Conservation (phyloP, 1,140 invertebrate species). For the Drosophila rhopaloa region DNA sequence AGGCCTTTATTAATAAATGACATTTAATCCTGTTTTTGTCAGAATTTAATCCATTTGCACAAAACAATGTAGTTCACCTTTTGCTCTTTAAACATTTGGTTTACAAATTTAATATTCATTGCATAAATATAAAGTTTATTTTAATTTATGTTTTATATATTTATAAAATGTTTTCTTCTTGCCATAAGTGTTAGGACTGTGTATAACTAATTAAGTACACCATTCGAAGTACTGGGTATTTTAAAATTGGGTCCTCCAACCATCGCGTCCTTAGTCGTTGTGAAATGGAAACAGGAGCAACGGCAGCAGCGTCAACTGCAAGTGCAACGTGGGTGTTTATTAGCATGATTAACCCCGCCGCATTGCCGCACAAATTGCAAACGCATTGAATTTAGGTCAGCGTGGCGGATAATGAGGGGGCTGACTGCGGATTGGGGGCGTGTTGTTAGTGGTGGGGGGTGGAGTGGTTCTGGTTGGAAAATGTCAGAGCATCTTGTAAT, state of each 20-base stretch:
- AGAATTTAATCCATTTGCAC: too few relatives aligned
- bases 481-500: conserved; percentile 72
- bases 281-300: conserved; percentile 29
- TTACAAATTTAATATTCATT: too few relatives aligned
- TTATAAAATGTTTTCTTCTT: too few relatives aligned
- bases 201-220: background rate
- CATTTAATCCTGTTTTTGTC: too few relatives aligned
- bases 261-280: conserved; percentile 2
- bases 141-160: too few relatives aligned
- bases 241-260: background rate
- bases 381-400: conserved; percentile 58
- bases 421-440: conserved; percentile 20
- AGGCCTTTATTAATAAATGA: too few relatives aligned
- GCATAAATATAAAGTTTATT: too few relatives aligned
- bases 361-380: conserved; percentile 63
- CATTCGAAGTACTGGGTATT: conserved; percentile 3
- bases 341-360: conserved; percentile 75
- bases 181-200: background rate
- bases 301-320: conserved; percentile 30
- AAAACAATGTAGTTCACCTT: too few relatives aligned
- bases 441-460: background rate
- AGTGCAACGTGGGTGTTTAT: conserved; percentile 74
- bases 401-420: conserved; percentile 29
- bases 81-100: too few relatives aligned
- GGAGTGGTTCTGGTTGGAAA: background rate